Conservation (phyloP, 2,888 invertebrate species). For the Cheilosia urbana region DNA sequence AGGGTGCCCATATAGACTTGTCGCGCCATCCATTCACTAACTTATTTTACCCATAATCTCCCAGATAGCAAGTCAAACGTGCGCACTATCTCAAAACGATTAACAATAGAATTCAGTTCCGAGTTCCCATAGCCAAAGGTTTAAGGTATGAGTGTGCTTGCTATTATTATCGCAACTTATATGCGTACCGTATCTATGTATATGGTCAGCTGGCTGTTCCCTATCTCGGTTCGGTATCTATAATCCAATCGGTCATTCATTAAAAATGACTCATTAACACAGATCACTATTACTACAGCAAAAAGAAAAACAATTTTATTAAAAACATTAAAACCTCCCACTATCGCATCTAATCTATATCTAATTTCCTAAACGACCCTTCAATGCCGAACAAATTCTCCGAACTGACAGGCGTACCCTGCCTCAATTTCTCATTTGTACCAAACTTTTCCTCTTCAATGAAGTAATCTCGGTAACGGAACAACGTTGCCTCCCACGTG, state of each 20-base stretch:
- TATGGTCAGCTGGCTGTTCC: neutral
- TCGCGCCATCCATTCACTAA: too few relatives aligned
- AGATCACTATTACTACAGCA: neutral
- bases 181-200: too few relatives aligned
- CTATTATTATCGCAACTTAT: too few relatives aligned
- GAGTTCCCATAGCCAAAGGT: too few relatives aligned
- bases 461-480: conserved; percentile 80
- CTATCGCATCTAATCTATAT: conserved; percentile 80
- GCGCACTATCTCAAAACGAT: too few relatives aligned
- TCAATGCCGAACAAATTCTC: conserved; percentile 82
- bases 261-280: neutral
- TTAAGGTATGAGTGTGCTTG: too few relatives aligned
- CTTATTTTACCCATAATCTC: too few relatives aligned
- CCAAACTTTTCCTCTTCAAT: conserved; percentile 81
- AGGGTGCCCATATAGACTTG: too few relatives aligned
- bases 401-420: conserved; percentile 79
- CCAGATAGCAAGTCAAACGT: too few relatives aligned
- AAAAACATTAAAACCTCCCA: neutral
- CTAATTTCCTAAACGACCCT: conserved; percentile 82
- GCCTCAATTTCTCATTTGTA: conserved; percentile 81
- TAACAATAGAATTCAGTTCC: too few relatives aligned
- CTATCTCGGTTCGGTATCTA: neutral
- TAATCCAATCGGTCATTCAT: neutral
- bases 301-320: conserved; percentile 26
- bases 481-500: conserved; percentile 81